These are phyloP conservation scores for Sminthurides bifidus DNA, from an alignment of 1,140 invertebrate genomes.

Conservation along the genomic window DNA sequence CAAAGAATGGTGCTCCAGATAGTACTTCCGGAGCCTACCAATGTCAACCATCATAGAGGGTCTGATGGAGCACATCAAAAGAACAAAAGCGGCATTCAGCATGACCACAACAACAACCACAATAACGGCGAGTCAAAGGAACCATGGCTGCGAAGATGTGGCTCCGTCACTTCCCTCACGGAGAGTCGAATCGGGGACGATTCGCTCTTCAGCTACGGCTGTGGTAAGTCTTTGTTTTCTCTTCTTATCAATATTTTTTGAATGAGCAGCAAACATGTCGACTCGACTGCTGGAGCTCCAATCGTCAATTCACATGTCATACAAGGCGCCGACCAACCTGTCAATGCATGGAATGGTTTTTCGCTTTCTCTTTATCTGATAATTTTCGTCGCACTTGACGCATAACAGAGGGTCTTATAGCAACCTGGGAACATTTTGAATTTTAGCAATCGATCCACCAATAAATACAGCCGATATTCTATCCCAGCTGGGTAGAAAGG, in stretches of 20 bases:
- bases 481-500: constrained; percentile 14
- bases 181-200: constrained; percentile 29
- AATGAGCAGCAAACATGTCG: too few relatives aligned
- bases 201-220: constrained; percentile 29
- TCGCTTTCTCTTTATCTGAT: too few relatives aligned
- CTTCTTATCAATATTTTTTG: background rate
- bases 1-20: constrained; percentile 32
- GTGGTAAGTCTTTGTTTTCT: constrained; percentile 11
- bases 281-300: too few relatives aligned
- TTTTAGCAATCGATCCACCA: too few relatives aligned
- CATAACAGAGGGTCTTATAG: too few relatives aligned
- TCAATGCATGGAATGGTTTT: too few relatives aligned
- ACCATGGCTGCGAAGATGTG: constrained; percentile 17
- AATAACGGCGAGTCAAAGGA: background rate
- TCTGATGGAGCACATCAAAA: constrained; percentile 8
- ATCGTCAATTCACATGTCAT: too few relatives aligned
- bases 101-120: constrained; percentile 4
- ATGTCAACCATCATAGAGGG: constrained; percentile 22
- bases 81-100: background rate
- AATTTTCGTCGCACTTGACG: too few relatives aligned
- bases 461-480: constrained; percentile 17
- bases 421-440: too few relatives aligned
- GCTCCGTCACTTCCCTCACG: constrained; percentile 24
- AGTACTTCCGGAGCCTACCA: constrained; percentile 31
- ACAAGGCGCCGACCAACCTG: too few relatives aligned